A percentile compares a stretch with the other conserved stretches of the same genome.
Evolutionary conservation across 2,888 invertebrate species (phyloP).

Genomic region (Anthoptus insignis): DNA sequence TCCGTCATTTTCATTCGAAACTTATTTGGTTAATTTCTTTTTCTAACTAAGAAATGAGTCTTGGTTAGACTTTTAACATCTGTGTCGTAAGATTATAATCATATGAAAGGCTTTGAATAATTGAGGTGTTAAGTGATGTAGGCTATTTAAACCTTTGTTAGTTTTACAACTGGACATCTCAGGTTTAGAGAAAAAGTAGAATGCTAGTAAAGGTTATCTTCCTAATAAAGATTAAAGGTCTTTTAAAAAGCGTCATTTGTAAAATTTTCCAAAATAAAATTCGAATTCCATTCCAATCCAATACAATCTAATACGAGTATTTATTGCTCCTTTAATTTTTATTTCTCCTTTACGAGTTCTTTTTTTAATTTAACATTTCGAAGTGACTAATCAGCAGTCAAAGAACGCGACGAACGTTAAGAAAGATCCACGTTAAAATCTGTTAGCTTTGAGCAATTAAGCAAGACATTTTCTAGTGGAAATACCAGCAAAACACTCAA

Average conservation of each 20-base stretch:
- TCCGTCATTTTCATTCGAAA: not conserved
- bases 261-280: constrained; percentile 5
- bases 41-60: too few relatives aligned
- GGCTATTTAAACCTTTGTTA: too few relatives aligned
- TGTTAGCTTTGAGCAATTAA: constrained; percentile 38
- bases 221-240: too few relatives aligned
- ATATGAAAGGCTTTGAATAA: too few relatives aligned
- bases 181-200: too few relatives aligned
- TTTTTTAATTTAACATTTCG: constrained; percentile 28
- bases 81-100: too few relatives aligned
- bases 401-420: constrained; percentile 33
- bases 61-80: too few relatives aligned
- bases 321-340: constrained; percentile 28
- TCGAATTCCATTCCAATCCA: constrained; percentile 13
- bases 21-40: not conserved
- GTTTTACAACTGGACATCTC: too few relatives aligned
- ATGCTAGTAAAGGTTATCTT: too few relatives aligned
- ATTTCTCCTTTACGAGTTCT: constrained; percentile 12
- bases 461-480: constrained; percentile 40
- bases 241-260: too few relatives aligned
- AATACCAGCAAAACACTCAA: constrained; percentile 57
- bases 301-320: constrained; percentile 20
- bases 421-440: constrained; percentile 28
- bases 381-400: constrained; percentile 37
- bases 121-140: too few relatives aligned